These are phyloP conservation scores for Orientallactaga sibirica DNA, from an alignment of 2,797 vertebrate genomes.

Conservation along the genomic window DNA sequence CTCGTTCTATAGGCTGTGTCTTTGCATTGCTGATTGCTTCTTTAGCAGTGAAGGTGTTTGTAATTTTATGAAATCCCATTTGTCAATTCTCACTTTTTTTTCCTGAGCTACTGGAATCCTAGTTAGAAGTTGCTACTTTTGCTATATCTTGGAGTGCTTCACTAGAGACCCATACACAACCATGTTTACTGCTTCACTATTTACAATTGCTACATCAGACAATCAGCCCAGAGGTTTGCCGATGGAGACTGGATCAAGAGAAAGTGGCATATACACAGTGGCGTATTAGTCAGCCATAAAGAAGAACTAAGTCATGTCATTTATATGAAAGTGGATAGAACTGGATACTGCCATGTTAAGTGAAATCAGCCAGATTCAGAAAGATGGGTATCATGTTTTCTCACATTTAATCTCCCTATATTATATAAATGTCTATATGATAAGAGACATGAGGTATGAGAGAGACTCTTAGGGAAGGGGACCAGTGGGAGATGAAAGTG, in stretches of 20 bases:
- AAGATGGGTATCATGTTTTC: not conserved
- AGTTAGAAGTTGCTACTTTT: not conserved
- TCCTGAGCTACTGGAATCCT: not conserved
- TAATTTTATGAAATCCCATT: not conserved
- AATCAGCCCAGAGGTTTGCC: not conserved
- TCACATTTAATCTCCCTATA: not conserved
- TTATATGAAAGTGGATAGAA: constrained; percentile 7
- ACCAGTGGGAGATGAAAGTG: not conserved
- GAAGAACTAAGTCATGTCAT: constrained; percentile 10
- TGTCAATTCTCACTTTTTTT: not conserved
- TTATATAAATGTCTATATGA: not conserved
- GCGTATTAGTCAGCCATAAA: not conserved
- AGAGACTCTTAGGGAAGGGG: not conserved
- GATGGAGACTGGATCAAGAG: not conserved
- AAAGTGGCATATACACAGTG: not conserved
- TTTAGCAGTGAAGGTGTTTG: not conserved
- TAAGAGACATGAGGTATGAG: too few relatives aligned
- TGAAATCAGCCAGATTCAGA: not conserved
- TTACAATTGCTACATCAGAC: not conserved
- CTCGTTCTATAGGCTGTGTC: not conserved
- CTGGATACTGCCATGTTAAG: not conserved
- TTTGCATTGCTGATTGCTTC: not conserved
- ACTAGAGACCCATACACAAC: not conserved
- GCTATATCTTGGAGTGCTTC: not conserved
- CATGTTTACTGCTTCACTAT: not conserved